phyloP scores from a whole-genome alignment of 53 echinoderm and acorn worm genomes.

The Echinometra lucunter region DNA sequence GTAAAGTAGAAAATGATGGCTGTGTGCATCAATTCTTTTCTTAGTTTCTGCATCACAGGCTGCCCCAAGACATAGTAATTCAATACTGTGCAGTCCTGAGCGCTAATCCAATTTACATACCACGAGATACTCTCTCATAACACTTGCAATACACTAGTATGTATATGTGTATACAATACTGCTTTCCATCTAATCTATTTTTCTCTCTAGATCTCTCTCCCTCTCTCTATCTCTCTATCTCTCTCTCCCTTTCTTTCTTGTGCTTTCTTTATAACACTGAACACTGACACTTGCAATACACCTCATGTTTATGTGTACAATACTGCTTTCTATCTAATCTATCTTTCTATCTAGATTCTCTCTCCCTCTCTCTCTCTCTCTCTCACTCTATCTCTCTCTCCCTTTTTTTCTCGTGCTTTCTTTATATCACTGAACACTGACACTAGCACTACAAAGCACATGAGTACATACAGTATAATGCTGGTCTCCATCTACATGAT shows the following conservation, averaged over 20 bases:
- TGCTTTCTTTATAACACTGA: no score
- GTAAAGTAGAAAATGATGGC: no score
- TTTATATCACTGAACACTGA: no score
- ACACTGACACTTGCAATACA: no score
- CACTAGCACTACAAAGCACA: no score
- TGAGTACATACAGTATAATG: no score
- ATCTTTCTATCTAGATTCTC: not conserved
- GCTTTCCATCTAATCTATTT: not conserved
- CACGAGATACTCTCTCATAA: not conserved
- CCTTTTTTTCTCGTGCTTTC: not conserved
- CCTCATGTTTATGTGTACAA: no score
- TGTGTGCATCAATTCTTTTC: no score
- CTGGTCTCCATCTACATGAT: no score
- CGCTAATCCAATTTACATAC: constrained; percentile 12
- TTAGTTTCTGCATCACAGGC: not conserved
- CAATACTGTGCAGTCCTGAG: not conserved
- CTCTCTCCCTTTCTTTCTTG: not conserved
- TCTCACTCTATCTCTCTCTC: not conserved
- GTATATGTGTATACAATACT: not conserved
- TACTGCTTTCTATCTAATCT: no score
- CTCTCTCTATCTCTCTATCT: not conserved
- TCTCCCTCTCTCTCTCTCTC: not conserved
- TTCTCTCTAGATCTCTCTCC: not conserved
- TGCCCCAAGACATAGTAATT: not conserved
- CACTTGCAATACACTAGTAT: not conserved